Evolutionary conservation across 2,888 invertebrate genomes (phyloP), one percentile per base, ranked within the genome.

Genomic region (Exocentrus adspersus): DNA sequence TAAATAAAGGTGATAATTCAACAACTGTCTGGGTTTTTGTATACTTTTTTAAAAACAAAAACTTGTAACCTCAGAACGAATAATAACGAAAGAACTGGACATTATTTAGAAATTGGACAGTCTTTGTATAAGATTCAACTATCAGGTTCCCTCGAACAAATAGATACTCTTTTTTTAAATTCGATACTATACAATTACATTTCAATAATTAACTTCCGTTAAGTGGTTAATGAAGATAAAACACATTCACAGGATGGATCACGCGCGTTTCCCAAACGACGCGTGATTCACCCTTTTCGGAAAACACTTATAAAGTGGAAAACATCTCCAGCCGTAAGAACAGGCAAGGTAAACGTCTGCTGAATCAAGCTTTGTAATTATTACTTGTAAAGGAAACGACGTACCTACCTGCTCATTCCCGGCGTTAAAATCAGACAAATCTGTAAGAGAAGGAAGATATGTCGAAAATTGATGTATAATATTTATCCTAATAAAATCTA

Each of bases 71-170:
- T 5, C 32, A 51, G 1, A 51, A 51, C 16, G 59, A n/a, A n/a
- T n/a, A 62, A 48, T 54, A 54, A 58, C 56, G 58, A 65, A 56
- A 62, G 57, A 51, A 63, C 51, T 42, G 46, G 56, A 52, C 43
- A 61, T 48, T 51, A 21, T 54, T 52, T 65, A 54, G 54, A 68
- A 72, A 70, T 52, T 72, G 70, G 70, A 72, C 73, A 73, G 73
- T 73, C 73, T 72, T 73, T 14, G 54, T 45, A 46, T 57, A 46
- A n/a, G 43, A 46, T 57, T 57, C 43, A 54, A 54, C 24, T 54
- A 43, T 54, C 57, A 57, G 30, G 57, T 57, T 57, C 46, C 57
- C 30, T 21, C 5, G 30, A 57, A 57, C 30, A 57, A 43, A 54
- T 43, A 43, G 21, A 28, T 16, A 14, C n/a, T n/a, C n/a, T n/a